Conservation (phyloP, 1,140 invertebrate species). For the Musca vetustissima region DNA sequence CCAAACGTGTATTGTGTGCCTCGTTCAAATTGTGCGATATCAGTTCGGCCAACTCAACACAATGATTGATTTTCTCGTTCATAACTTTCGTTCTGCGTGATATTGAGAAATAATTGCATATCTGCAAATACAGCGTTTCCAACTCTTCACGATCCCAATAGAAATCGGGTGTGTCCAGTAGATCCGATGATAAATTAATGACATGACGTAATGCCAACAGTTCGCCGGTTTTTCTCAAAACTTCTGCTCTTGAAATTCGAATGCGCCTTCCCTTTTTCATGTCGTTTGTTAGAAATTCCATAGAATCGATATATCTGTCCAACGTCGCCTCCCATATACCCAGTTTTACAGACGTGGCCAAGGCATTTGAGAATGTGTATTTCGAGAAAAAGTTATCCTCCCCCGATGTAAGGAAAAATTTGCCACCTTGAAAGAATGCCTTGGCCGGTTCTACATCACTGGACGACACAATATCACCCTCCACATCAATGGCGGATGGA, state of each 20-base stretch:
- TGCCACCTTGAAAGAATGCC: slow-evolving; percentile 54
- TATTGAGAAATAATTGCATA: slow-evolving; percentile 82
- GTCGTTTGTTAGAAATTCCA: slow-evolving; percentile 79
- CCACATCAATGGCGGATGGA: slow-evolving; percentile 41
- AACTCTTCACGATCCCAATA: slow-evolving; percentile 93
- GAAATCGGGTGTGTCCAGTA: slow-evolving; percentile 93
- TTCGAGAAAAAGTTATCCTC: slow-evolving; percentile 51
- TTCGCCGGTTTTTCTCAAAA: slow-evolving; percentile 88
- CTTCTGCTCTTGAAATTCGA: slow-evolving; percentile 68
- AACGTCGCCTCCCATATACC: slow-evolving; percentile 89
- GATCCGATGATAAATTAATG: slow-evolving; percentile 90
- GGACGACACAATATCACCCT: slow-evolving; percentile 46
- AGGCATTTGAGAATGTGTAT: slow-evolving; percentile 74
- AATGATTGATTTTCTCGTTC: slow-evolving; percentile 93
- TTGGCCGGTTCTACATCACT: slow-evolving; percentile 35
- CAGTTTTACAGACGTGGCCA: slow-evolving; percentile 88
- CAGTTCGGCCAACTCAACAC: slow-evolving; percentile 85
- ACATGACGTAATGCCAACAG: slow-evolving; percentile 85
- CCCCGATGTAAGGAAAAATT: slow-evolving; percentile 49
- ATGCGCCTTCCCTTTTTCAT: slow-evolving; percentile 71
- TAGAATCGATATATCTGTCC: slow-evolving; percentile 78
- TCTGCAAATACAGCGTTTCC: slow-evolving; percentile 79
- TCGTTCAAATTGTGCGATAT: slow-evolving; percentile 86
- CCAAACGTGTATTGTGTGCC: slow-evolving; percentile 84
- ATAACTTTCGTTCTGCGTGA: slow-evolving; percentile 83